Evolutionary conservation across 1,140 invertebrate genomes (phyloP), one percentile per base, ranked within the genome.

Genomic region (Galleria mellonella): DNA sequence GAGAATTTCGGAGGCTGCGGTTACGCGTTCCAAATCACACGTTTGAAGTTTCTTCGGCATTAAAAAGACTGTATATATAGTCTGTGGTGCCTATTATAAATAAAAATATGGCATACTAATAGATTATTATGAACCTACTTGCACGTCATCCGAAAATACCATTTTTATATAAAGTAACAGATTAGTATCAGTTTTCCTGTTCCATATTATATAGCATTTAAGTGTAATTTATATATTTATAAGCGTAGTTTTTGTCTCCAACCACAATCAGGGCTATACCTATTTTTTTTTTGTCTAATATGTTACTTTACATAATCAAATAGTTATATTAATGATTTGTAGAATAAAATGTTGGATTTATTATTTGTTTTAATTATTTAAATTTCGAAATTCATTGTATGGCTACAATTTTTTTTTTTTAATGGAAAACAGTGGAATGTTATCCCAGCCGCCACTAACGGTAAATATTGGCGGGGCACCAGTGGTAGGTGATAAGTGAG

Each of bases 311-410:
- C 55, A 40, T 28, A 46, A 48, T 39, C 10, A 51, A 49, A 49
- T 62, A 71, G 55, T 35, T 55, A 58, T 62, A 56, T 46, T 54
- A 61, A 61, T 52, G 15, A 41, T 38, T 9, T 52, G 66, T 70
- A 70, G 62, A 62, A 66, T 66, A 66, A 59, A 55, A 51, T 60
- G 53, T 62, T 63, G 44, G 43, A 63, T 59, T 57, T 46, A 47
- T 50, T 11, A 32, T 17, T 23, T 23, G 17, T 23, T 17, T 37
- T 17, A 6, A n/a, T 37, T 1, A 4, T 15, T 37, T 15, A 0
- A n/a, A 14, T 35, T 9, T 9, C 2, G 13, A 35, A 35, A 4
- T 35, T 9, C 15, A 11, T 33, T 33, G 2, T 8, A 10, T 13
- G 32, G 1, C 4, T 33, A 33, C 9, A n/a, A 32, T n/a, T n/a